phyloP scores from a whole-genome alignment of 2,888 invertebrate species.

The Chrysomela aeneicollis region DNA sequence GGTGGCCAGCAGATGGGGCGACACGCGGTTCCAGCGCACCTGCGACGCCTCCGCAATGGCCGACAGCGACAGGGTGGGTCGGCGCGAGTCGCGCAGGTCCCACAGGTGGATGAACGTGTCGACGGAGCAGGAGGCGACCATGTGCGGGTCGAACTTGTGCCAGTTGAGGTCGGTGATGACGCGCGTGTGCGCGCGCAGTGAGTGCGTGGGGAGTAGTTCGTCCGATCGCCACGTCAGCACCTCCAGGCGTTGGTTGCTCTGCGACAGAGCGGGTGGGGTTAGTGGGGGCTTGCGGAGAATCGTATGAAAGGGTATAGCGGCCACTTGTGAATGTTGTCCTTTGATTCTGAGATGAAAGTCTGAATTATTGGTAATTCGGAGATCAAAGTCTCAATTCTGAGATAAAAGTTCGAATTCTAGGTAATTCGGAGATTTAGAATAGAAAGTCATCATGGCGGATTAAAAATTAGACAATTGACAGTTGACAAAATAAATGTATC shows the following conservation, averaged over 20 bases:
- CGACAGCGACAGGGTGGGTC: constrained; percentile 84
- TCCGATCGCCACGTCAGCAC: constrained; percentile 81
- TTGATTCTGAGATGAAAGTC: too few relatives aligned
- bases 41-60: constrained; percentile 93
- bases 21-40: constrained; percentile 91
- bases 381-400: too few relatives aligned
- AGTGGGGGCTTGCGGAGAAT: too few relatives aligned
- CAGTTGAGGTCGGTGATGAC: constrained; percentile 93
- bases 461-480: too few relatives aligned
- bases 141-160: constrained; percentile 80
- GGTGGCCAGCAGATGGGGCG: constrained; percentile 85
- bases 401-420: too few relatives aligned
- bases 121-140: constrained; percentile 88
- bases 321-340: too few relatives aligned
- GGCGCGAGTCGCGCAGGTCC: constrained; percentile 87
- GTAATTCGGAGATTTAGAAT: too few relatives aligned
- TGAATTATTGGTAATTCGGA: too few relatives aligned
- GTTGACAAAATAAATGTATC: too few relatives aligned
- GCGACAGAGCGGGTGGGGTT: constrained; percentile 45
- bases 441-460: too few relatives aligned
- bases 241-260: constrained; percentile 90
- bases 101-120: constrained; percentile 94
- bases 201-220: constrained; percentile 72
- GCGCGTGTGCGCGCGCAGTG: constrained; percentile 82
- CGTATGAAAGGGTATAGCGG: too few relatives aligned